These are phyloP conservation scores for Zaprionus davidi DNA, from an alignment of 1,140 invertebrate species.

Conservation along the genomic window DNA sequence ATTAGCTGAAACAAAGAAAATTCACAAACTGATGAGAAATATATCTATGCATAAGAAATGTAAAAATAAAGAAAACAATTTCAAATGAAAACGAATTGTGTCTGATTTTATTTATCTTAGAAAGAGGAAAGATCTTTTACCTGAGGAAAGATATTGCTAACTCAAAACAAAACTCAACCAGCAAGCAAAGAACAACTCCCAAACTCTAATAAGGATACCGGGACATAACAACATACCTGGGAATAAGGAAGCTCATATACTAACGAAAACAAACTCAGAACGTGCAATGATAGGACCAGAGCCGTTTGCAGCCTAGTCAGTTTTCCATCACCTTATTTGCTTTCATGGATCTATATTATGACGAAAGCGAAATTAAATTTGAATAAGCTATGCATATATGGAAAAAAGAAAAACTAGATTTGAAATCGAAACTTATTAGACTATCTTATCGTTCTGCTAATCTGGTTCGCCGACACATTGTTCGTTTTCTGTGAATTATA, in stretches of 20 bases:
- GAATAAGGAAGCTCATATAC: no score
- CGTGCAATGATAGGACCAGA: no score
- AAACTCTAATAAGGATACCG: no score
- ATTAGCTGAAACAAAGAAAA: slow-evolving; percentile 67
- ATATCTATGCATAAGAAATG: slow-evolving; percentile 57
- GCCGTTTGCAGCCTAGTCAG: no score
- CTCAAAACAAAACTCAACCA: no score
- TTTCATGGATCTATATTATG: not conserved
- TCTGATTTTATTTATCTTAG: not conserved
- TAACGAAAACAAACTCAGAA: no score
- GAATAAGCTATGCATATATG: not conserved
- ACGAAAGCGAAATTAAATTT: not conserved
- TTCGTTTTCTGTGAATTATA: slow-evolving; percentile 27
- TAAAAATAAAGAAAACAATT: slow-evolving; percentile 72
- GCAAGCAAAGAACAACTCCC: no score
- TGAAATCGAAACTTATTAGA: not conserved
- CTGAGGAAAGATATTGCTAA: not conserved
- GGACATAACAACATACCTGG: no score
- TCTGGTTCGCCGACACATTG: slow-evolving; percentile 12
- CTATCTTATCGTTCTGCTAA: slow-evolving; percentile 9
- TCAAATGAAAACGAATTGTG: slow-evolving; percentile 19
- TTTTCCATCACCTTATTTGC: not conserved
- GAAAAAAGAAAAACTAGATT: slow-evolving; percentile 7
- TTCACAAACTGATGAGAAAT: slow-evolving; percentile 56
- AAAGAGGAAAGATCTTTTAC: not conserved